Conservation (phyloP, 2,888 invertebrate species). For the Macrosoma leucophasiata region DNA sequence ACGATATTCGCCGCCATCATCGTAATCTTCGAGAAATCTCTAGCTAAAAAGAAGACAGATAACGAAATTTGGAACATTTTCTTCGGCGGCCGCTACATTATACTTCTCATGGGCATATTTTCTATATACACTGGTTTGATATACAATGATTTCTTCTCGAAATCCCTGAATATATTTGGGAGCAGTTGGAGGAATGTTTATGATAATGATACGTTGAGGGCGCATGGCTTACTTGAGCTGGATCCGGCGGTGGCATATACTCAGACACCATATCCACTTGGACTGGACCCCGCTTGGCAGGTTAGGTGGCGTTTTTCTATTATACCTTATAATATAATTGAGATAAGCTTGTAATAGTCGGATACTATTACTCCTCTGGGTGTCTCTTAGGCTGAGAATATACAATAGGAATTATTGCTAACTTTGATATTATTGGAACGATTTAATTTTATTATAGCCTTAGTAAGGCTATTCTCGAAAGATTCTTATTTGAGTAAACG, state of each 20-base stretch:
- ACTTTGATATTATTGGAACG: no score
- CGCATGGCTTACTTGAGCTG: constrained; percentile 48
- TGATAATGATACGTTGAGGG: constrained; percentile 41
- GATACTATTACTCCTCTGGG: no score
- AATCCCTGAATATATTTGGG: constrained; percentile 81
- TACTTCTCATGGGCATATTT: constrained; percentile 83
- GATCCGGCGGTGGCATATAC: constrained; percentile 62
- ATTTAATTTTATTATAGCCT: no score
- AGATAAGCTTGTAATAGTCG: no score
- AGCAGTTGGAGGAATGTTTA: constrained; percentile 76
- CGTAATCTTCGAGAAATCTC: constrained; percentile 77
- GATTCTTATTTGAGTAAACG: no score
- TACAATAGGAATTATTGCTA: no score
- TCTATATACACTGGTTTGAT: constrained; percentile 84
- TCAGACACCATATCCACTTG: constrained; percentile 78
- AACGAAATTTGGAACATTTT: constrained; percentile 83
- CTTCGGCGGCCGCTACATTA: constrained; percentile 83
- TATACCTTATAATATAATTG: no score
- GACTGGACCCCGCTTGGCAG: constrained; percentile 84
- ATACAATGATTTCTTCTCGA: constrained; percentile 84
- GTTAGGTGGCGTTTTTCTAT: constrained; percentile 42
- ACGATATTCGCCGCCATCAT: constrained; percentile 78
- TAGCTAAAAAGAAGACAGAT: constrained; percentile 65
- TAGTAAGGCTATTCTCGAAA: no score
- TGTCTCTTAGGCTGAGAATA: no score